Conservation (phyloP, 2,888 invertebrate species). For the Caenorhabditis becei region DNA sequence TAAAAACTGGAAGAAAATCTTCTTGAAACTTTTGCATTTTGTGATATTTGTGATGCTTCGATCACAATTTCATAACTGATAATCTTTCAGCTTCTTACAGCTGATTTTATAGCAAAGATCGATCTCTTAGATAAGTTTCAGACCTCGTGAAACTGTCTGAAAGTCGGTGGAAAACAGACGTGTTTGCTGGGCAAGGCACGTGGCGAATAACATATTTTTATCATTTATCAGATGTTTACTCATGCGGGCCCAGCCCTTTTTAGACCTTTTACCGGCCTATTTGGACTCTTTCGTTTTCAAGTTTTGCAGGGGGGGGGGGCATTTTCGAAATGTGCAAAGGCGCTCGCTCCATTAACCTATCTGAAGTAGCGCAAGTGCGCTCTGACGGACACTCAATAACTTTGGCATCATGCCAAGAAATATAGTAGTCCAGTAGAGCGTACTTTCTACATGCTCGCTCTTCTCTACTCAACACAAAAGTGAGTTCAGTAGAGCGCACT, state of each 20-base stretch:
- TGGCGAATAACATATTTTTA: slow-evolving; percentile 43
- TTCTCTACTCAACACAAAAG: too few relatives aligned
- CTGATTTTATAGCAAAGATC: slow-evolving; percentile 39
- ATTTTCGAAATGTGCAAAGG: too few relatives aligned
- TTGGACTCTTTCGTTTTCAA: not conserved
- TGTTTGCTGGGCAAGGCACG: slow-evolving; percentile 37
- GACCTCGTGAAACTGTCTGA: slow-evolving; percentile 29
- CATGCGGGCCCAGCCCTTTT: not conserved
- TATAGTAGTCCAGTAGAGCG: too few relatives aligned
- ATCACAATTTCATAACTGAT: not conserved
- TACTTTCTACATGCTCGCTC: too few relatives aligned
- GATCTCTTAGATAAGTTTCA: slow-evolving; percentile 46
- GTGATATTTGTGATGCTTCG: too few relatives aligned
- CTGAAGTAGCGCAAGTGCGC: too few relatives aligned
- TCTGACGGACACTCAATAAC: too few relatives aligned
- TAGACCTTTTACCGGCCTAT: slow-evolving; percentile 11
- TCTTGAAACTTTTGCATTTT: not conserved
- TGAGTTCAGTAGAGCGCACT: too few relatives aligned
- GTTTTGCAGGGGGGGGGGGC: too few relatives aligned
- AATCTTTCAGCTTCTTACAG: too few relatives aligned
- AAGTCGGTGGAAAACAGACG: slow-evolving; percentile 10
- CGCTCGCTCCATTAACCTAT: too few relatives aligned
- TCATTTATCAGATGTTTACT: slow-evolving; percentile 37
- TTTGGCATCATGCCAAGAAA: too few relatives aligned
- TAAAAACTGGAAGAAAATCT: not conserved